Evolutionary conservation across 1,140 invertebrate species (phyloP).

Genomic region (Samia ricini): DNA sequence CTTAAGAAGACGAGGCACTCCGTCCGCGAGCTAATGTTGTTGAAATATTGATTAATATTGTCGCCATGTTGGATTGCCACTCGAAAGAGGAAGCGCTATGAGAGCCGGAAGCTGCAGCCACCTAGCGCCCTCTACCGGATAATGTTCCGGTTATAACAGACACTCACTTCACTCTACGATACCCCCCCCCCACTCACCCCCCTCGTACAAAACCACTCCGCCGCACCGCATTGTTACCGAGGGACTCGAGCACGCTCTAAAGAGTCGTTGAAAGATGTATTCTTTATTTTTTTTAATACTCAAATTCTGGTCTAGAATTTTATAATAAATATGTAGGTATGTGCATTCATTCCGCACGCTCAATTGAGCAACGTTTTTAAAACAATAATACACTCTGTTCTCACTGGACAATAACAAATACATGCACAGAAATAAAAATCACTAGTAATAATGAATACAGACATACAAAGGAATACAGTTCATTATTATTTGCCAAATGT

Average conservation of each 20-base stretch:
- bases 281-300: slow-evolving; percentile 20
- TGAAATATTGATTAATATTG: slow-evolving; percentile 77
- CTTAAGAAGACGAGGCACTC: slow-evolving; percentile 47
- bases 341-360: slow-evolving; percentile 23
- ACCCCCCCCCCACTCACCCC: slow-evolving; percentile 27
- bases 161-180: slow-evolving; percentile 46
- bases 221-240: slow-evolving; percentile 47
- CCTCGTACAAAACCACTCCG: slow-evolving; percentile 43
- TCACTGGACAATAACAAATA: neutral
- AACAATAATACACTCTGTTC: slow-evolving; percentile 19
- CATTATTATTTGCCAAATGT: slow-evolving; percentile 3
- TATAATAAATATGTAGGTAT: neutral
- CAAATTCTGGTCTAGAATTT: neutral
- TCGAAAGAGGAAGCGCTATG: slow-evolving; percentile 42
- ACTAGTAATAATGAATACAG: neutral
- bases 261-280: slow-evolving; percentile 29
- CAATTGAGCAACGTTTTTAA: slow-evolving; percentile 46
- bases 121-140: slow-evolving; percentile 39
- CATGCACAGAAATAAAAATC: slow-evolving; percentile 8
- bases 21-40: slow-evolving; percentile 56
- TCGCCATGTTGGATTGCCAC: slow-evolving; percentile 66
- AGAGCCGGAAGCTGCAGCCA: slow-evolving; percentile 40
- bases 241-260: slow-evolving; percentile 28
- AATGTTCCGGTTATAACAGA: slow-evolving; percentile 51
- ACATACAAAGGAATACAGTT: neutral